phyloP scores from a whole-genome alignment of 2,797 vertebrate species.

The Esox masquinongy region DNA sequence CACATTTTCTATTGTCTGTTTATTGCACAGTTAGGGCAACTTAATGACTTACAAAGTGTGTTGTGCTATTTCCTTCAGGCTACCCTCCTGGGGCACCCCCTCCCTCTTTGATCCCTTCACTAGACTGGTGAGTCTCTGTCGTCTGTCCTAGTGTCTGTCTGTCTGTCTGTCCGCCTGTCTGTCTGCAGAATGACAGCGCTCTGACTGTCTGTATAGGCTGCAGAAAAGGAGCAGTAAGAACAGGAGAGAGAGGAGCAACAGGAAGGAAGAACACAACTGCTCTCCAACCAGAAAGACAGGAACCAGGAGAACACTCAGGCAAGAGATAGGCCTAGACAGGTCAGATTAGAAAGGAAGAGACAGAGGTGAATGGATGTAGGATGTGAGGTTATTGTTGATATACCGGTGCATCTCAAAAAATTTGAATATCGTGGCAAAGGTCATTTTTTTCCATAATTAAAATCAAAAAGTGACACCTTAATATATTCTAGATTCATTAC shows the following conservation, averaged over 20 bases:
- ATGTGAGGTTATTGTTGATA: too few relatives aligned
- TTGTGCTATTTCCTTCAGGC: constrained; percentile 38
- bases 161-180: background rate
- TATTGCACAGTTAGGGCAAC: background rate
- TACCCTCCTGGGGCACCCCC: constrained; percentile 23
- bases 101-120: constrained; percentile 4
- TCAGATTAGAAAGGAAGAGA: constrained; percentile 3
- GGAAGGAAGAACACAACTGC: background rate
- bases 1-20: background rate
- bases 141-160: background rate
- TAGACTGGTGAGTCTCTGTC: constrained; percentile 56
- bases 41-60: background rate
- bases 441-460: too few relatives aligned
- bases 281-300: constrained; percentile 8
- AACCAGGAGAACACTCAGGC: constrained; percentile 23
- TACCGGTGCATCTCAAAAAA: too few relatives aligned
- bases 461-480: too few relatives aligned
- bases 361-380: too few relatives aligned
- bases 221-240: constrained; percentile 7
- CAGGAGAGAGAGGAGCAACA: constrained; percentile 25
- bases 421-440: too few relatives aligned
- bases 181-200: constrained; percentile 5
- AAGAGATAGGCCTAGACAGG: constrained; percentile 23
- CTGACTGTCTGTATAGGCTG: constrained; percentile 19
- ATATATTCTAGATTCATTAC: too few relatives aligned